A percentile compares a stretch with the other conserved stretches of the same genome.
These are phyloP conservation scores for Anniella stebbinsi DNA, from an alignment of 2,797 vertebrate species.

Conservation along the genomic window DNA sequence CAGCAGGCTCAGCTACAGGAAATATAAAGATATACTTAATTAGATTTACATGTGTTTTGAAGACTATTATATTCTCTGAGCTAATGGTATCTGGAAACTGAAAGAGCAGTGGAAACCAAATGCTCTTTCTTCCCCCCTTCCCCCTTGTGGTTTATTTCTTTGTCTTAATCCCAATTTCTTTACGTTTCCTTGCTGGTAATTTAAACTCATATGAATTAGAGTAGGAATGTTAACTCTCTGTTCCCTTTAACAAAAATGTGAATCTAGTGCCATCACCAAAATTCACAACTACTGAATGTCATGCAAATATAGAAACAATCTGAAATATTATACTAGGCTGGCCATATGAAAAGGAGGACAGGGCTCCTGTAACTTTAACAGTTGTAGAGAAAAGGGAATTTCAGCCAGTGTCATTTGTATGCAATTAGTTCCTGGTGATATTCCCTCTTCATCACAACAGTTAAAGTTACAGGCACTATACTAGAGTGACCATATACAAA, in stretches of 20 bases:
- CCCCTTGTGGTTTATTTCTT: not conserved
- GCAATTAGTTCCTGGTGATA: too few species aligned
- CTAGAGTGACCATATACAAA: too few species aligned
- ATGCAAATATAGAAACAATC: not conserved
- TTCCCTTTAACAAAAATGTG: not conserved
- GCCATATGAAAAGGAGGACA: too few species aligned
- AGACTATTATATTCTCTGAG: not conserved
- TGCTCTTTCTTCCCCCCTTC: not conserved
- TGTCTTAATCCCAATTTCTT: not conserved
- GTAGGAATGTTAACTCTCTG: too few species aligned
- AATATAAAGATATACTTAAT: conserved; percentile 28
- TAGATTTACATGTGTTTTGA: conserved; percentile 26
- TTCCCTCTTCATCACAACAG: too few species aligned
- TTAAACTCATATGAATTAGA: not conserved
- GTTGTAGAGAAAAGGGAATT: too few species aligned
- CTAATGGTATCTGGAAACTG: conserved; percentile 8
- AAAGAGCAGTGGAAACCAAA: not conserved
- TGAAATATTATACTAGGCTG: too few species aligned
- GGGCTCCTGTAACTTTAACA: too few species aligned
- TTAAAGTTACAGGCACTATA: too few species aligned
- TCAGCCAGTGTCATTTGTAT: too few species aligned
- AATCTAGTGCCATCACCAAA: not conserved
- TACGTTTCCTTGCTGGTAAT: not conserved
- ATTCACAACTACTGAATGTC: not conserved
- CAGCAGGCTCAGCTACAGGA: conserved; percentile 5